phyloP scores from a whole-genome alignment of 2,797 vertebrate genomes.

The Hypotaenidia philippensis region DNA sequence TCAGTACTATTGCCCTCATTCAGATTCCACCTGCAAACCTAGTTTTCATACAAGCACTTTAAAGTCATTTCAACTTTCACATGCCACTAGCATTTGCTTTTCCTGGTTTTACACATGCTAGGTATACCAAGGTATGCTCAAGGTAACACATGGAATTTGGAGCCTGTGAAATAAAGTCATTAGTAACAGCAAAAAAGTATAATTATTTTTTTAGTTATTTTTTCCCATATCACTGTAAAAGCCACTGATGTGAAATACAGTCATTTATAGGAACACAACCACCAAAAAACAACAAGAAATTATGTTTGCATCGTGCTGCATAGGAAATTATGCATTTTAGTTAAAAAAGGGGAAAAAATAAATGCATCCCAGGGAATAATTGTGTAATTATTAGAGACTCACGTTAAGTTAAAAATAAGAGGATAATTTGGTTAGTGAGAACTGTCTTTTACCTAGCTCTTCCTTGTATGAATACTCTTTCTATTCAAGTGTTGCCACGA shows the following conservation, averaged over 20 bases:
- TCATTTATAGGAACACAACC: neutral
- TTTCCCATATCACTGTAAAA: neutral
- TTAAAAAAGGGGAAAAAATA: neutral
- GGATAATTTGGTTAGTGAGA: neutral
- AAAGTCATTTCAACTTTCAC: neutral
- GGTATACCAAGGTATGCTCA: neutral
- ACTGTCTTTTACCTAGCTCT: neutral
- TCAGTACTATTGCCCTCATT: neutral
- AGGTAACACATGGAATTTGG: neutral
- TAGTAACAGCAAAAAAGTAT: neutral
- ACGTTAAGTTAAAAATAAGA: neutral
- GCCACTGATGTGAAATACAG: neutral
- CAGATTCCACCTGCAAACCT: neutral
- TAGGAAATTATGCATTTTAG: neutral
- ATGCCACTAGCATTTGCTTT: neutral
- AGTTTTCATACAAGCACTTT: neutral
- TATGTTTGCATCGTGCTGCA: neutral
- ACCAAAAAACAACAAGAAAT: neutral
- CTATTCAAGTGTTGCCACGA: neutral
- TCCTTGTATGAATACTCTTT: rapidly evolving
- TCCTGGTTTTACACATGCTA: neutral
- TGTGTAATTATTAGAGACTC: too few relatives aligned
- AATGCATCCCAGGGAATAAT: neutral
- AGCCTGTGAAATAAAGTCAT: neutral
- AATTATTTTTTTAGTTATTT: neutral